Percentiles rank a stretch among this genome's conserved stretches.
Evolutionary conservation across 2,888 invertebrate species (phyloP).

Genomic region (Lycaena phlaeas): DNA sequence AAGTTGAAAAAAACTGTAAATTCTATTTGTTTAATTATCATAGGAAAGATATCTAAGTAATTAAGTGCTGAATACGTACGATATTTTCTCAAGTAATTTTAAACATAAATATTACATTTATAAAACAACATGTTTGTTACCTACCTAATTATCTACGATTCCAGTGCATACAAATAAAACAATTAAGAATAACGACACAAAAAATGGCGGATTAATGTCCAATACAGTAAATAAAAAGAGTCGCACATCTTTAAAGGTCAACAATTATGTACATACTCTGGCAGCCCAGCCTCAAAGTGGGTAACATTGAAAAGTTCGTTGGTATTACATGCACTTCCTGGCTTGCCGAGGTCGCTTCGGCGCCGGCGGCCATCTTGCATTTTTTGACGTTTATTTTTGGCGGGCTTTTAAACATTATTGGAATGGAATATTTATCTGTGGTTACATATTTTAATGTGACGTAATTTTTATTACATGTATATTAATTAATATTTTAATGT

Average conservation of each 20-base stretch:
- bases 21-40: no score
- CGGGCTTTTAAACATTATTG: slow-evolving; percentile 36
- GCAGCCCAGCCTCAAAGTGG: slow-evolving; percentile 45
- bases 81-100: no score
- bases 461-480: slow-evolving; percentile 9
- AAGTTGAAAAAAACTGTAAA: no score
- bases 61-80: no score
- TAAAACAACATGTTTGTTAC: neutral
- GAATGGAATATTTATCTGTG: slow-evolving; percentile 22
- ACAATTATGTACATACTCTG: slow-evolving; percentile 27
- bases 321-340: slow-evolving; percentile 70
- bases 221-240: no score
- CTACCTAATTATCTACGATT: no score
- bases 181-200: neutral
- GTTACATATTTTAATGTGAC: slow-evolving; percentile 18
- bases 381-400: slow-evolving; percentile 70
- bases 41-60: no score
- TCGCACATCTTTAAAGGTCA: slow-evolving; percentile 26
- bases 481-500: neutral
- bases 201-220: slow-evolving; percentile 12
- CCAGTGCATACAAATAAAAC: slow-evolving; percentile 8
- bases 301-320: slow-evolving; percentile 70
- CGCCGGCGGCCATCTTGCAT: slow-evolving; percentile 54
- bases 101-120: no score
- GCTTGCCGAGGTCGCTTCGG: slow-evolving; percentile 47